Evolutionary conservation across 1,140 invertebrate genomes (phyloP).

Genomic region (Lucilia cuprina): DNA sequence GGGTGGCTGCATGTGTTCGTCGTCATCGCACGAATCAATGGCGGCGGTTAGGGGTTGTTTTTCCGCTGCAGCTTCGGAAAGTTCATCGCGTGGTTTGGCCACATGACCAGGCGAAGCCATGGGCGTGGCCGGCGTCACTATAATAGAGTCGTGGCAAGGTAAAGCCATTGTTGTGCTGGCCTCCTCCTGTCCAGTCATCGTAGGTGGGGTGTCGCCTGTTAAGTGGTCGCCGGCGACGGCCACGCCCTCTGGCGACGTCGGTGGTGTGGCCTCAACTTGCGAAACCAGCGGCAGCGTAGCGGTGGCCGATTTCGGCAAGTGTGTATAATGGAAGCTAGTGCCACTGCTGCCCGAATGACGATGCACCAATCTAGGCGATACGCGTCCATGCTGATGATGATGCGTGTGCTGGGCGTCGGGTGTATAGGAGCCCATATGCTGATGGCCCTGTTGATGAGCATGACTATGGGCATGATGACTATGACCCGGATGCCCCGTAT

Average conservation of each 20-base stretch:
- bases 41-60: constrained; percentile 49
- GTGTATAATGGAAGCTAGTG: constrained; percentile 45
- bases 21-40: constrained; percentile 35
- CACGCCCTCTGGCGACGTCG: constrained; percentile 52
- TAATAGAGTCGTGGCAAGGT: constrained; percentile 58
- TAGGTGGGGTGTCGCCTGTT: constrained; percentile 38
- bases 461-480: constrained; percentile 36
- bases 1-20: constrained; percentile 49
- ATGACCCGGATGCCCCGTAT: constrained; percentile 41
- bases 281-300: constrained; percentile 58
- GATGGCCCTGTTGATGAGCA: constrained; percentile 40
- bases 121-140: constrained; percentile 62
- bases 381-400: constrained; percentile 47
- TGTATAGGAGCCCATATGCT: constrained; percentile 19
- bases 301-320: constrained; percentile 60
- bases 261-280: constrained; percentile 54
- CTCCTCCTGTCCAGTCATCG: constrained; percentile 39
- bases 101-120: constrained; percentile 60
- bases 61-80: constrained; percentile 45
- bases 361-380: constrained; percentile 57
- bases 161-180: constrained; percentile 37
- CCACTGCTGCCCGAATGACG: constrained; percentile 56
- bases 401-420: constrained; percentile 10
- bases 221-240: constrained; percentile 46
- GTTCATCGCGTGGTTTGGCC: constrained; percentile 45